phyloP scores from a whole-genome alignment of 1,140 invertebrate genomes.

The Euura lappo region DNA sequence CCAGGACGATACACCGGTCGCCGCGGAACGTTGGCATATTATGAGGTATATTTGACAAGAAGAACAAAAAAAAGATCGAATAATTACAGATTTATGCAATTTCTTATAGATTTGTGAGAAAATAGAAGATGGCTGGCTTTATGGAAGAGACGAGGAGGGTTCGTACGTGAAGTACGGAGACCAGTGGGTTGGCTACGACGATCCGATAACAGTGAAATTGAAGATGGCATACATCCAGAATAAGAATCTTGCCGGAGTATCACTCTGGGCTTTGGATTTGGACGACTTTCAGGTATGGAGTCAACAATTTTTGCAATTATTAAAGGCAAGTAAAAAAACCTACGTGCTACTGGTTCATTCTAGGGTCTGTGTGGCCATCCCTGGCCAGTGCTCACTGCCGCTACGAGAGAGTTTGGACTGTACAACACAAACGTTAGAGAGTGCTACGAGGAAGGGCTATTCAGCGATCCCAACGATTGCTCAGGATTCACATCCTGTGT shows the following conservation, averaged over 20 bases:
- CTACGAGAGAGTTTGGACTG: slow-evolving; percentile 63
- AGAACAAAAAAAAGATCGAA: neutral
- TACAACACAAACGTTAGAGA: slow-evolving; percentile 45
- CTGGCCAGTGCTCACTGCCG: slow-evolving; percentile 68
- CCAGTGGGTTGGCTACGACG: slow-evolving; percentile 87
- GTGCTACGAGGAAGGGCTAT: slow-evolving; percentile 60
- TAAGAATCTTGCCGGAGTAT: slow-evolving; percentile 69
- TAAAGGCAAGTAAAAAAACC: neutral
- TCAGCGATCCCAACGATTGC: slow-evolving; percentile 70
- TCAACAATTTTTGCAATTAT: neutral
- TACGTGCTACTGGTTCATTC: neutral
- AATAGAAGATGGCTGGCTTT: slow-evolving; percentile 67
- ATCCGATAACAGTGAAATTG: slow-evolving; percentile 67
- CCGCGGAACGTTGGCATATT: slow-evolving; percentile 69
- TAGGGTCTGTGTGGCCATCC: slow-evolving; percentile 70
- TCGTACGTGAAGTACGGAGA: slow-evolving; percentile 76
- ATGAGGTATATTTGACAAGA: slow-evolving; percentile 58
- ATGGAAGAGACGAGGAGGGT: slow-evolving; percentile 69
- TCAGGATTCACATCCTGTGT: slow-evolving; percentile 72
- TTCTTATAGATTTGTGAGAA: slow-evolving; percentile 72
- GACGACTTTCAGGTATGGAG: slow-evolving; percentile 66
- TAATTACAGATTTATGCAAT: neutral
- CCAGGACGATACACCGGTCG: slow-evolving; percentile 71
- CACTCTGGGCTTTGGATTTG: slow-evolving; percentile 71
- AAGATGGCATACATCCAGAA: slow-evolving; percentile 74